Conservation (phyloP, 2,113 vertebrate genomes). For the Neodon shergylaensis region DNA sequence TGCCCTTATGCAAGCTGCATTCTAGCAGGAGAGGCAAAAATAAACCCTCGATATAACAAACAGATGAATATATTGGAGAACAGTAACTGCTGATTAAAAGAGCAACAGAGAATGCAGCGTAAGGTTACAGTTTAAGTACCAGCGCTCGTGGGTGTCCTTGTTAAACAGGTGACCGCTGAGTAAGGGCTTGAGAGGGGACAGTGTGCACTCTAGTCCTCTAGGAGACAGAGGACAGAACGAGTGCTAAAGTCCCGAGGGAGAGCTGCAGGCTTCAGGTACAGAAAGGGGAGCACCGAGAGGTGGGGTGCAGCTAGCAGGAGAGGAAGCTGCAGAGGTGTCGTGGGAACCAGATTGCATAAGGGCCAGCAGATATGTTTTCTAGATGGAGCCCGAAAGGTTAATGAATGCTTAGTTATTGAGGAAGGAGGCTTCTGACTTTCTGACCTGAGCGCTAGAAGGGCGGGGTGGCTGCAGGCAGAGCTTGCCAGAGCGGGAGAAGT, state of each 20-base stretch:
- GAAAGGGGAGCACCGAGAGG: background rate
- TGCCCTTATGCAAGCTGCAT: background rate
- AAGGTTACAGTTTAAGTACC: background rate
- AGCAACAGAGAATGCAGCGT: background rate
- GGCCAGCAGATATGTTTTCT: background rate
- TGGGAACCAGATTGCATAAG: background rate
- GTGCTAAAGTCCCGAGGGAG: background rate
- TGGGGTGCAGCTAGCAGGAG: background rate
- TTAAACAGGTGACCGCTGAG: background rate
- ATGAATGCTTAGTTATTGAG: background rate
- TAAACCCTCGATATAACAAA: background rate
- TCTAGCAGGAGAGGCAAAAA: background rate
- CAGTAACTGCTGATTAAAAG: background rate
- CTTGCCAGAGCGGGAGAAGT: background rate
- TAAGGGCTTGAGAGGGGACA: background rate
- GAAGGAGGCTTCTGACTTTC: background rate
- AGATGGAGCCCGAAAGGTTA: background rate
- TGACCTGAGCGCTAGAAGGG: background rate
- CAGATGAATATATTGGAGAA: constrained; percentile 35
- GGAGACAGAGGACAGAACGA: background rate
- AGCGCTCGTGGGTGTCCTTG: background rate
- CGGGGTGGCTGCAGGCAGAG: background rate
- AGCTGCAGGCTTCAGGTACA: background rate
- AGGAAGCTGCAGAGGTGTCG: background rate
- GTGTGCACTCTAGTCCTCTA: background rate